Evolutionary conservation across 2,888 invertebrate species (phyloP), one percentile per base, ranked within the genome.

Genomic region (Cremastobaeus sp.): DNA sequence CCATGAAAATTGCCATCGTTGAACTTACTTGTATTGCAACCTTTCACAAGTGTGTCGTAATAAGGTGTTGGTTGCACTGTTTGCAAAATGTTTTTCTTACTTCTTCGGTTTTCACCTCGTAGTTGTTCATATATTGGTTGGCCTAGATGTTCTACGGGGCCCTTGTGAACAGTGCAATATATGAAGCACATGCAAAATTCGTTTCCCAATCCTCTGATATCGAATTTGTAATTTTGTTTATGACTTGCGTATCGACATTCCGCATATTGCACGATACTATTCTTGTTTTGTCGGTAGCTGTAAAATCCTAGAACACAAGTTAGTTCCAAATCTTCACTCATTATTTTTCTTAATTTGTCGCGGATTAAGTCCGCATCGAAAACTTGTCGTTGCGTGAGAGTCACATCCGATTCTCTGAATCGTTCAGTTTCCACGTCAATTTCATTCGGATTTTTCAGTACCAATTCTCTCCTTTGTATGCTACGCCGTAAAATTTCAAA

Each of bases 51-150:
- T 17, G 39, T 20, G 12, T 54, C 6, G 9, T 11, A 54, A 28
- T 11, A 18, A 0, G 17, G 17, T n/a, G 12, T 17, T 11, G 54
- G 54, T 12, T 15, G 12, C 8, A 8, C 41, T 0, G 4, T 3
- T 14, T 39, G 15, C 8, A 54, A 2, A 18, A 20, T 9, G 17
- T 17, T 11, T 41, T 39, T 39, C 2, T 3, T 18, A 12, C 30
- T 14, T 15, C 18, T 0, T 1, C 54, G 15, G 17, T 11, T 30
- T 11, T 21, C 30, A 4, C 30, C 18, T 11, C 54, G 54, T 8
- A 54, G 18, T 8, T 54, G 54, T n/a, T 28, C 2, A 25, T 11
- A 54, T 8, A 39, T 41, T 11, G 39, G 18, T n/a, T n/a, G 2
- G 1, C 41, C 54, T 11, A 18, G 4, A 12, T 54, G 54, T 17